Base-by-base conservation (phyloP, 1,140 invertebrate species). In the Notospermus geniculatus region DNA sequence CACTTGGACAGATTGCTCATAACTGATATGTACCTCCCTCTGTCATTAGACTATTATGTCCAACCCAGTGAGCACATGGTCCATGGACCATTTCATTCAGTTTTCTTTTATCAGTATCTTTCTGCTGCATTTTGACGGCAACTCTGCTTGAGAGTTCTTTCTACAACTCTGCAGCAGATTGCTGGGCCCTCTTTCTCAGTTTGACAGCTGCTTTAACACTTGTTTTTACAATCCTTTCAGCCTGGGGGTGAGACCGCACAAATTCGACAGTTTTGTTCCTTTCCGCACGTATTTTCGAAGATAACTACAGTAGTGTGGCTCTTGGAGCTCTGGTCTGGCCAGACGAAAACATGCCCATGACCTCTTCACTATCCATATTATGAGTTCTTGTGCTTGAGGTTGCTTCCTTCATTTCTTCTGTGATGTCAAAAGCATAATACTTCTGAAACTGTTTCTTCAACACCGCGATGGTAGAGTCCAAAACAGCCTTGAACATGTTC, bases 341-440 rank as follows among this genome's bases (percentile, higher is more conserved):
- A 15, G 32, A 36, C 15, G 32, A 4, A 7, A 4, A 4, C 62
- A 64, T 64, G 15, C 62, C 65, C 57, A 67, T 67, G 15, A 66
- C 28, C 28, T 63, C 61, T 36, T 66, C 64, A 5, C 54, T 46
- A 54, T 65, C 64, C 7, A 65, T 65, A 41, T 65, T 65, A 29
- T 65, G 64, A 17, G 53, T 58, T 7, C 56, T 2, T 28, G 61
- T 60, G 5, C 55, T 43, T 36, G 36, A 30, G 1, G 61, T 63
- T 32, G 59, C 64, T 59, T 54, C 53, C 19, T 36, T 59, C 11
- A 66, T 41, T 23, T 59, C 28, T 36, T 62, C 64, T 25, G 64
- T 62, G 2, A 66, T 32, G 13, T 66, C 52, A 4, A 55, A 29
- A 1, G 4, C 41, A 46, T 63, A 60, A 45, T 66, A 66, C 32